Percentiles rank a stretch among this genome's conserved stretches.
Evolutionary conservation across 2,113 vertebrate genomes (phyloP).

Genomic region (Psilopsiagon aurifrons): DNA sequence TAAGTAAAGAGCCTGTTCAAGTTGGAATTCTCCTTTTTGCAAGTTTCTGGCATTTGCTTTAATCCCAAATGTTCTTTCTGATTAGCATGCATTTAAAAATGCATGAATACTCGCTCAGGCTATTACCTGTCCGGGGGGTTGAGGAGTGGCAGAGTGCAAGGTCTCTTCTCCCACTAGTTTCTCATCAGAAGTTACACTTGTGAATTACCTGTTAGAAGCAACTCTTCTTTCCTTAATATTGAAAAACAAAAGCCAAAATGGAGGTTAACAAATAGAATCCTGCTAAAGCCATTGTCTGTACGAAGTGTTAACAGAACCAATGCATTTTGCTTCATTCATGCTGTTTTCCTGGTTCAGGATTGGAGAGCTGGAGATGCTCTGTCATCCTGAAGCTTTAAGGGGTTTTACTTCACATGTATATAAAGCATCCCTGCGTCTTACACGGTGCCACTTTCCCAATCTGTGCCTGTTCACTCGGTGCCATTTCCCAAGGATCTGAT

Average conservation of each 20-base stretch:
- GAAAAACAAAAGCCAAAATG: background rate
- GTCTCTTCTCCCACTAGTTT: background rate
- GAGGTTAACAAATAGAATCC: background rate
- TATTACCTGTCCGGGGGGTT: background rate
- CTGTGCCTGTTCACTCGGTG: background rate
- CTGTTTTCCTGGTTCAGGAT: background rate
- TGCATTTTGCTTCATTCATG: background rate
- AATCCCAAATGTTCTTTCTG: background rate
- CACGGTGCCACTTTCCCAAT: background rate
- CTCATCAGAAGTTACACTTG: background rate
- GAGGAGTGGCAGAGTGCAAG: background rate
- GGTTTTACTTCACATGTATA: background rate
- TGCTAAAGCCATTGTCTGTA: background rate
- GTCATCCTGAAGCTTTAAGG: background rate
- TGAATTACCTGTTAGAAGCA: background rate
- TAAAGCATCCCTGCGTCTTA: background rate
- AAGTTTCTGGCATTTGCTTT: background rate
- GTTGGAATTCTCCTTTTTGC: background rate
- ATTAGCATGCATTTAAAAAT: background rate
- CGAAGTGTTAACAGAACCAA: background rate
- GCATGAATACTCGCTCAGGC: background rate
- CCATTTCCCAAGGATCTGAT: constrained; percentile 45
- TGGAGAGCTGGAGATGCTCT: background rate
- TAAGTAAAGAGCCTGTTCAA: background rate
- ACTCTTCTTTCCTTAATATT: background rate